Conservation (phyloP, 2,888 invertebrate species). For the Amphipyra tragopoginis region DNA sequence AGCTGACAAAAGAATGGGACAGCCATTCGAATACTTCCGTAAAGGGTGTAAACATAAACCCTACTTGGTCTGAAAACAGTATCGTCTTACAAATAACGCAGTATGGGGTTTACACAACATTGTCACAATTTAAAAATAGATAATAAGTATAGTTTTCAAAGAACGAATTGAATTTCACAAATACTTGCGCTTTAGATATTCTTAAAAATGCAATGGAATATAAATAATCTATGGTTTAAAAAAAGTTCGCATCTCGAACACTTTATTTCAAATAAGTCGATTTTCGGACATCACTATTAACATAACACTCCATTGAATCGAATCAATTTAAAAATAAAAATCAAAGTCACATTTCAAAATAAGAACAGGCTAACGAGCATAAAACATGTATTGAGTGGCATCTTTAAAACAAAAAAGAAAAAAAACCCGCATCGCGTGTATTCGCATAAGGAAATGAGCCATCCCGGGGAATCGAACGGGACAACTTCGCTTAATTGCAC, state of each 20-base stretch:
- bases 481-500: conserved; percentile 63
- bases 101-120: conserved; percentile 8
- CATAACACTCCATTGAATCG: conserved; percentile 1
- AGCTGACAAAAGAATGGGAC: too few species aligned
- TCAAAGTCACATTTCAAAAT: conserved; percentile 24
- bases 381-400: conserved; percentile 33
- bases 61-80: background rate
- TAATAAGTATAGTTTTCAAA: background rate
- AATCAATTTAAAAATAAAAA: conserved; percentile 15
- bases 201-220: too few species aligned
- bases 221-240: background rate
- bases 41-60: background rate
- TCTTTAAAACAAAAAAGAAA: conserved; percentile 37
- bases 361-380: conserved; percentile 27
- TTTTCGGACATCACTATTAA: conserved; percentile 23
- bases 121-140: conserved; percentile 2
- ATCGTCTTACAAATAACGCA: conserved; percentile 23
- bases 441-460: conserved; percentile 63
- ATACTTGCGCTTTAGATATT: background rate
- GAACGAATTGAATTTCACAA: background rate
- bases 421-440: conserved; percentile 43
- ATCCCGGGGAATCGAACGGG: conserved; percentile 57
- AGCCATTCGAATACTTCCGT: too few species aligned
- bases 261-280: background rate
- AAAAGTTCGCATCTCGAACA: background rate